phyloP scores from a whole-genome alignment of 2,888 invertebrate species.

The Caenorhabditis sulstoni region DNA sequence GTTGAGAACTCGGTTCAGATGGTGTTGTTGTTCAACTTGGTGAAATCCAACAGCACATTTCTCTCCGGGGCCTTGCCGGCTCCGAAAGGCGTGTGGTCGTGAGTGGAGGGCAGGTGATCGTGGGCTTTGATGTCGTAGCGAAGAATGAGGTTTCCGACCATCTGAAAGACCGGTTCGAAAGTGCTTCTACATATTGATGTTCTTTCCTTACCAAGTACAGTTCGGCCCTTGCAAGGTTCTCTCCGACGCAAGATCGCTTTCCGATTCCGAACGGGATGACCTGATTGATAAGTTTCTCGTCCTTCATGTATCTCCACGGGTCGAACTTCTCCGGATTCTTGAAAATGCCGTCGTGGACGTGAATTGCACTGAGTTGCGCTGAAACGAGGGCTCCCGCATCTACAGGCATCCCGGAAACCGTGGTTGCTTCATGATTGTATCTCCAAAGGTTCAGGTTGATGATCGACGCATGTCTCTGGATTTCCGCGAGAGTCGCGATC shows the following conservation, averaged over 20 bases:
- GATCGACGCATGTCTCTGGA: slow-evolving; percentile 28
- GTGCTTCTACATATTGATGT: not conserved
- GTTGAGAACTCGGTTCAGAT: no score
- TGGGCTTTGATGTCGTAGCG: slow-evolving; percentile 12
- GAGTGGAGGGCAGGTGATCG: not conserved
- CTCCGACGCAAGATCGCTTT: slow-evolving; percentile 1
- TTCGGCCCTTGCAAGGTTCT: slow-evolving; percentile 11
- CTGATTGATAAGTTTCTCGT: slow-evolving; percentile 5
- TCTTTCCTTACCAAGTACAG: slow-evolving; percentile 11
- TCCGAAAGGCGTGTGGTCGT: slow-evolving; percentile 8
- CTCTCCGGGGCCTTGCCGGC: slow-evolving; percentile 6
- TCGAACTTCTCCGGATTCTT: slow-evolving; percentile 16
- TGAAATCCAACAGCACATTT: slow-evolving; percentile 9
- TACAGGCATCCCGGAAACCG: slow-evolving; percentile 16
- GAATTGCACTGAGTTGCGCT: slow-evolving; percentile 30
- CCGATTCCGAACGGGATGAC: not conserved
- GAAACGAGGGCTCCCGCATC: slow-evolving; percentile 29
- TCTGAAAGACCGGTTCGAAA: slow-evolving; percentile 1
- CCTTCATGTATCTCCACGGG: slow-evolving; percentile 17
- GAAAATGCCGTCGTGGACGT: slow-evolving; percentile 16
- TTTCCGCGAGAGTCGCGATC: slow-evolving; percentile 9
- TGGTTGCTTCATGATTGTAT: slow-evolving; percentile 1
- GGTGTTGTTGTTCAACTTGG: slow-evolving; percentile 1
- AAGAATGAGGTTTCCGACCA: slow-evolving; percentile 19
- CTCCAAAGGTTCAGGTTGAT: slow-evolving; percentile 28